A percentile compares a stretch with the other conserved stretches of the same genome.
Conservation (phyloP, 1,140 invertebrate species). For the Atopsyche davidsoni region DNA sequence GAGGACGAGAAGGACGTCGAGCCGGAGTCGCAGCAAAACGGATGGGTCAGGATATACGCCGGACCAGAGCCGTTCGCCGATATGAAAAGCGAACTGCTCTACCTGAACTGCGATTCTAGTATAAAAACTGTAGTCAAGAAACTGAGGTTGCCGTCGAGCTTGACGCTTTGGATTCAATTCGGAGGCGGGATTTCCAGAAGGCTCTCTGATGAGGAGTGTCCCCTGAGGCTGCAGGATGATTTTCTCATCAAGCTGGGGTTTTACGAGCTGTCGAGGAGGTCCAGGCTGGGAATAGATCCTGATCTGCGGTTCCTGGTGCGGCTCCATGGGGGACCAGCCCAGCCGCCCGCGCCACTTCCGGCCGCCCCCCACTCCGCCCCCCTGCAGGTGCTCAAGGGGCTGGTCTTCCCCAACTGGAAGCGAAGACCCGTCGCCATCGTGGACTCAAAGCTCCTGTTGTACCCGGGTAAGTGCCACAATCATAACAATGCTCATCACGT, state of each 20-base stretch:
- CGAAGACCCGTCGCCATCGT: conserved; percentile 53
- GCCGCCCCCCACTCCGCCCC: conserved; percentile 53
- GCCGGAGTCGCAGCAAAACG: conserved; percentile 29
- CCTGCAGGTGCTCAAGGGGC: conserved; percentile 57
- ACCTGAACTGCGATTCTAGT: conserved; percentile 53
- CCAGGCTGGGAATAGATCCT: conserved; percentile 58
- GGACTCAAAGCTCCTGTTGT: conserved; percentile 56
- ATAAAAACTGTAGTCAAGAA: conserved; percentile 55
- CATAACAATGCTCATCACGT: no score
- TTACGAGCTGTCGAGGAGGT: conserved; percentile 50
- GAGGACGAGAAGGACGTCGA: conserved; percentile 2
- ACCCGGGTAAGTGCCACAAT: conserved; percentile 43
- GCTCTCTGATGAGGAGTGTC: conserved; percentile 50
- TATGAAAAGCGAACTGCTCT: conserved; percentile 49
- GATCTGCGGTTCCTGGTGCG: conserved; percentile 55
- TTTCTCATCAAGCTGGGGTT: conserved; percentile 56
- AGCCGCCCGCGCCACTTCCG: conserved; percentile 29
- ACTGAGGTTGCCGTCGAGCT: conserved; percentile 51
- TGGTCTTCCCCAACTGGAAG: conserved; percentile 65
- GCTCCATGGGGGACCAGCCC: conserved; percentile 56
- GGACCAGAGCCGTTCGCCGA: conserved; percentile 49
- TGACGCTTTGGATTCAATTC: conserved; percentile 58
- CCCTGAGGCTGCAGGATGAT: conserved; percentile 56
- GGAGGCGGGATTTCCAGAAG: conserved; percentile 52
- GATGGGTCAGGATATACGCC: conserved; percentile 57